Conservation (phyloP, 2,797 vertebrate species). For the Chaetophractus vellerosus region DNA sequence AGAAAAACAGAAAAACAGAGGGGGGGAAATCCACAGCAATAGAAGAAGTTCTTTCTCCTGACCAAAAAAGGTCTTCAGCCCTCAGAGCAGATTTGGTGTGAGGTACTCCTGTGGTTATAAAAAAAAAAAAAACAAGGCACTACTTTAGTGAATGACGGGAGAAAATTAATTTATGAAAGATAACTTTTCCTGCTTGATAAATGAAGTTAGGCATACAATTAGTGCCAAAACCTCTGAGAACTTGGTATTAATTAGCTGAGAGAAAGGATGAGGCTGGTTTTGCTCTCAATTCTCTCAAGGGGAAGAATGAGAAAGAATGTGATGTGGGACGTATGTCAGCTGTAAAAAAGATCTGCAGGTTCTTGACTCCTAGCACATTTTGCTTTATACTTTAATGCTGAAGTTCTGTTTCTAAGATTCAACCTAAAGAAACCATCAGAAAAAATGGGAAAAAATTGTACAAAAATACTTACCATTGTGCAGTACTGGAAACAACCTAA, state of each 20-base stretch:
- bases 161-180: not conserved
- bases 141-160: not conserved
- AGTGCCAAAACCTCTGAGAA: not conserved
- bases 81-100: not conserved
- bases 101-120: not conserved
- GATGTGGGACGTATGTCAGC: accelerated
- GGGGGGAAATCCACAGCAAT: no score
- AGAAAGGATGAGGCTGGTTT: not conserved
- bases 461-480: not conserved
- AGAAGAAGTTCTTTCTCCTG: not conserved
- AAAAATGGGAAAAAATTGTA: not conserved
- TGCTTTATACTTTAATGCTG: not conserved
- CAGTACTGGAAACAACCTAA: not conserved
- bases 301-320: not conserved
- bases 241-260: not conserved
- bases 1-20: no score
- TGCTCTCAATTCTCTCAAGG: not conserved
- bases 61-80: not conserved
- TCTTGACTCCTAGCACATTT: not conserved
- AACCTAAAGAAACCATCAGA: not conserved
- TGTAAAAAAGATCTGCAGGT: not conserved
- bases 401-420: not conserved
- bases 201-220: not conserved
- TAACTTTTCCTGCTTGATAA: not conserved
- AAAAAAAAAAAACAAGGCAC: not conserved